Evolutionary conservation across 2,113 vertebrate species (phyloP), one percentile per base, ranked within the genome.

Genomic region (Eptesicus fuscus): DNA sequence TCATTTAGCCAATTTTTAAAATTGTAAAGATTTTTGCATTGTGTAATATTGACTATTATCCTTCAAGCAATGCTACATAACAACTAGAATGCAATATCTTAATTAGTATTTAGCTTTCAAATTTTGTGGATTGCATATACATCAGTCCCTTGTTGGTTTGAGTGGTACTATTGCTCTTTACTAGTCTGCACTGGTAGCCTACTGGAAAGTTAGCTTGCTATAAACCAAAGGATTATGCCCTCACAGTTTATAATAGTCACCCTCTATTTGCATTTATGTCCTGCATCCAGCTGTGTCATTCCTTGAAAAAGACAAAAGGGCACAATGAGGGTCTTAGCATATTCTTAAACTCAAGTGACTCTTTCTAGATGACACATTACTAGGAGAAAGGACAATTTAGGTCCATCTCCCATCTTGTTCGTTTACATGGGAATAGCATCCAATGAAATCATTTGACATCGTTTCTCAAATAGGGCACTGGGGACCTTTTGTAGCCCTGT

Each of bases 401-500:
- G 56, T 44, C 65, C 35, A 32, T 32, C 14, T 77, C 53, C 22
- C 51, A 23, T 82, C 92, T 93, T 90, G 22, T 83, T 69, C 82
- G 84, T 84, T 95, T 88, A 79, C 40, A 17, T 83, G 56, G n/a
- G 18, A 85, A 85, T 44, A 51, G 44, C 25, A 69, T 90, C 61
- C 78, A 61, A 23, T 88, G 84, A 77, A 90, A 53, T 51, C 30
- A 92, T 93, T 80, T 97, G 93, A 96, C 61, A 83, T 78, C 42
- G 40, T 90, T 69, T 71, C 37, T 86, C 86, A 83, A 93, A 97
- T 47, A 93, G 28, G 77, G 28, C 93, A 83, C 84, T 9, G 17
- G 88, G 95, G 96, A 74, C 92, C 47, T 94, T 95, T 91, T 76
- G 82, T 84, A 74, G 79, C 82, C 35, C 49, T 83, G 42, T 76